Percentiles rank a stretch among this genome's conserved stretches.
Conservation (phyloP, 2,888 invertebrate species). For the Chrysodeixis includens region DNA sequence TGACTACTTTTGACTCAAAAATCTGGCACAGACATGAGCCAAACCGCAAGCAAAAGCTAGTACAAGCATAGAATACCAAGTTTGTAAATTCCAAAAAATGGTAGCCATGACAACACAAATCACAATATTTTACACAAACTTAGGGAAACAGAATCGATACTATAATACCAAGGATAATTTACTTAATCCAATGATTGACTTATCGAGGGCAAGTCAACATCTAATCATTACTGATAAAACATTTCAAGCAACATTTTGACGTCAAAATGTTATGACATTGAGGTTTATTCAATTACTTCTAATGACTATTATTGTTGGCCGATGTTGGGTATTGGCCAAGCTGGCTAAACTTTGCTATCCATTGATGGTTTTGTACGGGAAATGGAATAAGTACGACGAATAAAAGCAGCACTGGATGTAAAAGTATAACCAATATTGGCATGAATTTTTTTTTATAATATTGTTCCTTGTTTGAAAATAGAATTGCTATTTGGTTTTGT, state of each 20-base stretch:
- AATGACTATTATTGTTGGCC: slow-evolving; percentile 19
- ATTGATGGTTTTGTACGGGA: neutral
- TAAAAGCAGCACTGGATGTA: neutral
- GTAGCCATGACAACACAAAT: neutral
- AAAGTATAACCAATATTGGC: neutral
- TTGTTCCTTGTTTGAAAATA: too few species aligned
- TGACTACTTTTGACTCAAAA: too few species aligned
- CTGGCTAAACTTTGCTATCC: neutral
- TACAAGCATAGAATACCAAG: too few species aligned
- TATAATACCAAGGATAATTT: neutral
- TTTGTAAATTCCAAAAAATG: neutral
- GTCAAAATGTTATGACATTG: slow-evolving; percentile 47
- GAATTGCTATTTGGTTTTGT: neutral
- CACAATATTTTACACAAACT: neutral
- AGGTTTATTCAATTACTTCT: slow-evolving; percentile 39
- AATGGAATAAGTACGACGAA: too few species aligned
- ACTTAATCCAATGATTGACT: slow-evolving; percentile 4
- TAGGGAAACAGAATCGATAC: neutral
- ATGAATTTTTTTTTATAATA: neutral
- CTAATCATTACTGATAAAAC: slow-evolving; percentile 21
- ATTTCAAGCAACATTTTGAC: slow-evolving; percentile 37
- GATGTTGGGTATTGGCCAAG: neutral
- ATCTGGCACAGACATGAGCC: too few species aligned
- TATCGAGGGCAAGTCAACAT: slow-evolving; percentile 9
- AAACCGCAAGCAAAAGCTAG: too few species aligned